A percentile compares a stretch with the other conserved stretches of the same genome.
These are phyloP conservation scores for Lasius fuliginosus DNA, from an alignment of 2,888 invertebrate species.

Conservation along the genomic window DNA sequence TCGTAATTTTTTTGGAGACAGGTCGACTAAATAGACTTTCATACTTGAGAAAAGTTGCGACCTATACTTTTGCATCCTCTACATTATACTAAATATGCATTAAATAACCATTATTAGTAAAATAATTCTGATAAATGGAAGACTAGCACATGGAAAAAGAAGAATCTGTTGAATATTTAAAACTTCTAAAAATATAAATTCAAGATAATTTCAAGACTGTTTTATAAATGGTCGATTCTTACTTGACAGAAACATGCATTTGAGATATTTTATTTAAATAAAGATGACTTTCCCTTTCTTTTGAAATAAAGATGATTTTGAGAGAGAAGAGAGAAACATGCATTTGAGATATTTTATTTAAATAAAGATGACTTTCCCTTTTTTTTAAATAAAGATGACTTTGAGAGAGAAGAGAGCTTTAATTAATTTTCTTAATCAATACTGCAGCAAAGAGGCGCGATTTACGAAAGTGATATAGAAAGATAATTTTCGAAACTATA, in stretches of 20 bases:
- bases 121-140: not conserved
- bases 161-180: not conserved
- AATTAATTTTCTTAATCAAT: not conserved
- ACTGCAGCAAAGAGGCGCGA: not conserved
- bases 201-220: not conserved
- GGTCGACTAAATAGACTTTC: not conserved
- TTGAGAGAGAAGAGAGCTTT: too few relatives aligned
- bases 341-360: not conserved
- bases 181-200: not conserved
- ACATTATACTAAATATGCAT: not conserved
- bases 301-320: not conserved
- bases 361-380: not conserved
- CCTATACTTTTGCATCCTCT: not conserved
- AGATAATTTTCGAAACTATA: conserved; percentile 17
- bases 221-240: not conserved
- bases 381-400: not conserved
- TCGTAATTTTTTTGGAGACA: not conserved
- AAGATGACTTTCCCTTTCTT: too few relatives aligned
- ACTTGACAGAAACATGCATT: not conserved
- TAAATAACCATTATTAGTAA: not conserved
- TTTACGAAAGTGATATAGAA: not conserved
- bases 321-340: not conserved
- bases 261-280: not conserved
- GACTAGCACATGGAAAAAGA: not conserved
- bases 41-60: not conserved